phyloP scores from a whole-genome alignment of 2,888 invertebrate species.

The Polymixis flavicincta region DNA sequence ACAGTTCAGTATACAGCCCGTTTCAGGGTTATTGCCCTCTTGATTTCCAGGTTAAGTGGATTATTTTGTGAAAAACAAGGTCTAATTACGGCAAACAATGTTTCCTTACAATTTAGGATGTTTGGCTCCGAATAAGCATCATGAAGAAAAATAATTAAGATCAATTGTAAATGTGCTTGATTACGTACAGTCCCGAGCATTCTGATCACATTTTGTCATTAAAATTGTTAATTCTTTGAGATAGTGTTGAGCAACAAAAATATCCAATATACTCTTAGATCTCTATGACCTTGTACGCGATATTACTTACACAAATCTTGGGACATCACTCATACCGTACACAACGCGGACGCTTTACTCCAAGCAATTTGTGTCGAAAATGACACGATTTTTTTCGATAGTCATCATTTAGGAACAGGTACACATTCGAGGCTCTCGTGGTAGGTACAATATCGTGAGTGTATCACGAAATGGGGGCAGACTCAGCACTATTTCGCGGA shows the following conservation, averaged over 20 bases:
- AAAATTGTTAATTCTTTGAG: neutral
- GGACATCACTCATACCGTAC: conserved; percentile 39
- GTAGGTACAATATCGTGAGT: conserved; percentile 34
- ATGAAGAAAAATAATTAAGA: conserved; percentile 20
- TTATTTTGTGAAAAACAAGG: conserved; percentile 46
- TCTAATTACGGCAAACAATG: conserved; percentile 30
- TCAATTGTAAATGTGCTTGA: conserved; percentile 1
- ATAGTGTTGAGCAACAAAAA: conserved; percentile 9
- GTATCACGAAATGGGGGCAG: conserved; percentile 41
- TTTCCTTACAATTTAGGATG: conserved; percentile 28
- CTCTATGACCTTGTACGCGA: conserved; percentile 26
- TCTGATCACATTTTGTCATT: neutral
- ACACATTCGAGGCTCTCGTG: conserved; percentile 10
- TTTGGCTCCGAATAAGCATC: conserved; percentile 16
- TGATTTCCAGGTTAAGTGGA: conserved; percentile 38
- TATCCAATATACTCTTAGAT: conserved; percentile 8
- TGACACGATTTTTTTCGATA: conserved; percentile 46
- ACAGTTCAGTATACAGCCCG: conserved; percentile 1
- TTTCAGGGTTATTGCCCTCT: conserved; percentile 14
- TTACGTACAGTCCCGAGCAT: neutral
- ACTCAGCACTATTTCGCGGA: conserved; percentile 45
- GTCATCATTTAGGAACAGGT: conserved; percentile 46
- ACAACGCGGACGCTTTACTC: conserved; percentile 12
- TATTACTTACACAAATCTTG: conserved; percentile 43
- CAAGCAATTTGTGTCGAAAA: conserved; percentile 47